phyloP scores from a whole-genome alignment of 2,113 vertebrate genomes.

The Otus sunia region DNA sequence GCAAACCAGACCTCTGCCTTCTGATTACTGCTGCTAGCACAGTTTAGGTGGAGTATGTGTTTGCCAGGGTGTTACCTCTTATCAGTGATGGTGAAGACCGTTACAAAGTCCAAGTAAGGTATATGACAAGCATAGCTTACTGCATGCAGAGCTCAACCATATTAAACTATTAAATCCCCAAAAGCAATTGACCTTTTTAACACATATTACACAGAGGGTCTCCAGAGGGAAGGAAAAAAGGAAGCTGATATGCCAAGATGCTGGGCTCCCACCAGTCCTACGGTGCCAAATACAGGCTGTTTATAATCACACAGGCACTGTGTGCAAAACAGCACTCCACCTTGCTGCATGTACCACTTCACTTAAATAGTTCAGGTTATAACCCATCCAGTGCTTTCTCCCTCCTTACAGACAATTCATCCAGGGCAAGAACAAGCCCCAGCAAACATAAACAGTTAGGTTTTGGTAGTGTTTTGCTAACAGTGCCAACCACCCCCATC shows the following conservation, averaged over 20 bases:
- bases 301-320: neutral
- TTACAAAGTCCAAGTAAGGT: neutral
- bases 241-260: neutral
- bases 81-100: neutral
- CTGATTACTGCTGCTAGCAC: neutral
- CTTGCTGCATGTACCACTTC: neutral
- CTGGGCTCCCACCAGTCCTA: neutral
- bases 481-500: neutral
- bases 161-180: neutral
- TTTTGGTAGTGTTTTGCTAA: neutral
- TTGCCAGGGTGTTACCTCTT: neutral
- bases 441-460: neutral
- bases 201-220: neutral
- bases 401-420: neutral
- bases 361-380: rapidly evolving
- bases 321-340: neutral
- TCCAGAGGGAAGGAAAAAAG: neutral
- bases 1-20: neutral
- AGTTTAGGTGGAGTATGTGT: neutral
- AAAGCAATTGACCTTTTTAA: neutral
- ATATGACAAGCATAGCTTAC: neutral
- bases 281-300: neutral
- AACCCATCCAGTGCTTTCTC: neutral
- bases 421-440: neutral
- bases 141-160: rapidly evolving